Evolutionary conservation across 2,888 invertebrate species (phyloP), one percentile per base, ranked within the genome.

Genomic region (Pseudolycoriella hygida): DNA sequence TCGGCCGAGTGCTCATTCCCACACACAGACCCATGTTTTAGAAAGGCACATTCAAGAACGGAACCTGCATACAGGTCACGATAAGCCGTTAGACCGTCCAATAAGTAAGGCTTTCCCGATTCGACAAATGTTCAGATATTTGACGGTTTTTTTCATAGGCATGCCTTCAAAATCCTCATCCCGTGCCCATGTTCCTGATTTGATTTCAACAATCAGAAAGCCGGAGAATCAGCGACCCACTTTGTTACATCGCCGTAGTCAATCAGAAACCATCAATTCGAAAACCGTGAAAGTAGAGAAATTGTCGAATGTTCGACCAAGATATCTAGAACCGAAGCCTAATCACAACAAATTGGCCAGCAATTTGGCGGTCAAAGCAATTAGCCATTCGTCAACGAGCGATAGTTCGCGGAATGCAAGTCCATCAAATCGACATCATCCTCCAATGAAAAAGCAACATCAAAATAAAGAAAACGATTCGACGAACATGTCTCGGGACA

Each of bases 241-340:
- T 55, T 20, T 45, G 15, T 12, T n/a, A 2, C 63, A 65, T 48
- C 55, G 64, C 40, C 56, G 64, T 49, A 63, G 62, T 3, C 62
- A 62, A 47, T 64, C 65, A 2, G 64, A 65, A 49, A 34, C 45
- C 8, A 30, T n/a, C 17, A 47, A 40, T 31, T 32, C 19, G 34
- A 31, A 11, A 34, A 40, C 25, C 3, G 25, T 5, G 2, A 34
- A 18, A 18, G 17, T 10, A 5, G 25, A 11, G 30, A 10, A 15
- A 2, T 44, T 58, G 10, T 50, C 57, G 1, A 60, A 61, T 17
- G 55, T 64, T 52, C 74, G 76, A 49, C 72, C 80, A 1, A 67
- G 78, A 17, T 78, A 79, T 53, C 57, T 78, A 52, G 77, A 79
- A 52, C 74, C 77, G 2, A 67, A 69, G 18, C 63, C 62, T 45